Evolutionary conservation across 2,797 vertebrate genomes (phyloP), one percentile per base, ranked within the genome.

Genomic region (Poecilia velifera): DNA sequence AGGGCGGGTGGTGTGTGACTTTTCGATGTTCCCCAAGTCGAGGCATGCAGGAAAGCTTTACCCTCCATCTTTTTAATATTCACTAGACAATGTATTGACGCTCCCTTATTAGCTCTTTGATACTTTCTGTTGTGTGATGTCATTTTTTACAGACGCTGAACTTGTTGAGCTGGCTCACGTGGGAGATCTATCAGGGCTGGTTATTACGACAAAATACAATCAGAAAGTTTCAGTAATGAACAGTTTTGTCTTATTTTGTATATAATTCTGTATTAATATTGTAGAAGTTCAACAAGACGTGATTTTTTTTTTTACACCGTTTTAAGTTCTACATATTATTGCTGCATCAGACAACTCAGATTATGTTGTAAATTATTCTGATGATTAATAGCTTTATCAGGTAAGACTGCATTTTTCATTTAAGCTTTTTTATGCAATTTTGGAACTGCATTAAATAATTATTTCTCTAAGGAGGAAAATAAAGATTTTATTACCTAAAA

Each of bases 51-150:
- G 68, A 47, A 49, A 73, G 72, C 74, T 53, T 57, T 74, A 75
- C 47, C 6, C 2, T 57, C 36, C n/a, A 53, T 43, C 34, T 79
- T 75, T 25, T 76, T 81, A 78, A 46, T 77, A 12, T 51, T 47
- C 77, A 55, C 81, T 77, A 85, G 77, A 34, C 81, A 76, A 74
- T 84, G 4, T 83, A 59, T 81, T 57, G 84, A 78, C 75, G 49
- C 74, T 78, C 86, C 4, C 73, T 87, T 82, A 68, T 77, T 72
- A 68, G 31, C 72, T 73, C 74, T 82, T 43, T 43, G 68, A 72
- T 72, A 43, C 55, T 71, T 47, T 77, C 59, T 81, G 47, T 9
- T 72, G 53, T 80, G 74, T 25, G 18, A 81, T 14, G 59, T 6
- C 5, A 22, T 57, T 64, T 85, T 41, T 41, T 79, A 16, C 49